These are phyloP conservation scores for Nasonia vitripennis DNA, from an alignment of 1,140 invertebrate species.

Conservation along the genomic window DNA sequence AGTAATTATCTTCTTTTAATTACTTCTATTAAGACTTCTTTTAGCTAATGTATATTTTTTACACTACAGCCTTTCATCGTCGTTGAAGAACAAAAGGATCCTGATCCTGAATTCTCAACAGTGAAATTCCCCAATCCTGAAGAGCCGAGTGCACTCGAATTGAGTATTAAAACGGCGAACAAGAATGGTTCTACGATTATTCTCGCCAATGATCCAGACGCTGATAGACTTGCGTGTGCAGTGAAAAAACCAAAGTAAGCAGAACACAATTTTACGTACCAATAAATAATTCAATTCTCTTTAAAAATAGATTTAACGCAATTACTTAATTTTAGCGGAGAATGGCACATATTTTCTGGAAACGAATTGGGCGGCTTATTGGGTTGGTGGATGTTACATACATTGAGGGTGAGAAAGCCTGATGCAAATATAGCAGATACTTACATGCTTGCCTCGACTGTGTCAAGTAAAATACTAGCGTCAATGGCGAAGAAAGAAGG, in stretches of 20 bases:
- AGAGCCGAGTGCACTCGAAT: conserved; percentile 91
- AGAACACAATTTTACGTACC: not conserved
- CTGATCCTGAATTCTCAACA: conserved; percentile 97
- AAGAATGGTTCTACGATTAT: conserved; percentile 83
- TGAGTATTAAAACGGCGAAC: conserved; percentile 91
- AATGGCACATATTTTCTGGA: conserved; percentile 95
- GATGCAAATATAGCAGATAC: conserved; percentile 75
- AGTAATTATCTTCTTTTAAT: conserved; percentile 69
- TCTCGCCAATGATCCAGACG: conserved; percentile 98
- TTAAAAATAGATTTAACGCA: conserved; percentile 10
- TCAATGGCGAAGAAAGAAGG: conserved; percentile 90
- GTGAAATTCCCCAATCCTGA: conserved; percentile 99
- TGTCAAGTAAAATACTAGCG: conserved; percentile 96
- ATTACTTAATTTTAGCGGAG: conserved; percentile 71
- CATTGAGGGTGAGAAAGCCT: conserved; percentile 75
- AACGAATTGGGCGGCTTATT: conserved; percentile 97
- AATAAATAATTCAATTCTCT: conserved; percentile 33
- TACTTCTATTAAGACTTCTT: conserved; percentile 19
- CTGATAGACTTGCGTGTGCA: conserved; percentile 95
- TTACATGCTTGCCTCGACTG: conserved; percentile 94
- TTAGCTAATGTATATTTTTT: conserved; percentile 2
- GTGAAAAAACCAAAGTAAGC: conserved; percentile 80
- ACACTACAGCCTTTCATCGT: conserved; percentile 80
- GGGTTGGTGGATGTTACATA: conserved; percentile 93
- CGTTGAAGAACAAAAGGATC: conserved; percentile 89